phyloP scores from a whole-genome alignment of 2,888 invertebrate genomes.

The Elysia crispata region DNA sequence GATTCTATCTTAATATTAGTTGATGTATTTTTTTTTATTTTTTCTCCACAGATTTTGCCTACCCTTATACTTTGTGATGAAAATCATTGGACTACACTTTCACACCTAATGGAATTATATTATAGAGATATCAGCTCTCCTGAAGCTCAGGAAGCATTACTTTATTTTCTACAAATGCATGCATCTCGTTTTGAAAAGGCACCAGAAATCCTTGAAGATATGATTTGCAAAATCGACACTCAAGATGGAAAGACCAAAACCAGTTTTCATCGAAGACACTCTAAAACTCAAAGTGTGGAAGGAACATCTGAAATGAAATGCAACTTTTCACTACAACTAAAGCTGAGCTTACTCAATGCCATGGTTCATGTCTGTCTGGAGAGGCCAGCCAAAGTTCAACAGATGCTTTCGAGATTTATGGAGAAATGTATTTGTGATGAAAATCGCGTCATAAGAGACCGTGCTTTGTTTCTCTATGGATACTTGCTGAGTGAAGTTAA shows the following conservation, averaged over 20 bases:
- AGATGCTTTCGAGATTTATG: slow-evolving; percentile 69
- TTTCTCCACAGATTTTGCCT: slow-evolving; percentile 26
- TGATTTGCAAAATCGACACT: slow-evolving; percentile 3
- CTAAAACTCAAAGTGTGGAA: no score
- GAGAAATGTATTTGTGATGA: slow-evolving; percentile 61
- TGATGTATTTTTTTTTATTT: slow-evolving; percentile 16
- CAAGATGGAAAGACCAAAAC: no score
- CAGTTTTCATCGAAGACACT: no score
- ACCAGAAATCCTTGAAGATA: slow-evolving; percentile 36
- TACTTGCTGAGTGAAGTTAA: slow-evolving; percentile 49
- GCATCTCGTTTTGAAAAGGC: slow-evolving; percentile 21
- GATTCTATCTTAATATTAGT: no score
- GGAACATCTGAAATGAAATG: no score
- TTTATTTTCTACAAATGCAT: slow-evolving; percentile 27
- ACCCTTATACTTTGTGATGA: slow-evolving; percentile 23
- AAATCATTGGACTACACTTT: slow-evolving; percentile 15
- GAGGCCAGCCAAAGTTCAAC: slow-evolving; percentile 71
- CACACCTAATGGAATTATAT: background rate
- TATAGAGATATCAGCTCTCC: slow-evolving; percentile 17
- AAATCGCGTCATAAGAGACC: slow-evolving; percentile 58
- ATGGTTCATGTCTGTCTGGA: slow-evolving; percentile 66
- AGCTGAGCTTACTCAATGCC: slow-evolving; percentile 63
- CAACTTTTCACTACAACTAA: slow-evolving; percentile 52
- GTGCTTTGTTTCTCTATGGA: slow-evolving; percentile 59
- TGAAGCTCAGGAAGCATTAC: slow-evolving; percentile 13